phyloP scores from a whole-genome alignment of 2,888 invertebrate genomes.

The Merodon equestris region DNA sequence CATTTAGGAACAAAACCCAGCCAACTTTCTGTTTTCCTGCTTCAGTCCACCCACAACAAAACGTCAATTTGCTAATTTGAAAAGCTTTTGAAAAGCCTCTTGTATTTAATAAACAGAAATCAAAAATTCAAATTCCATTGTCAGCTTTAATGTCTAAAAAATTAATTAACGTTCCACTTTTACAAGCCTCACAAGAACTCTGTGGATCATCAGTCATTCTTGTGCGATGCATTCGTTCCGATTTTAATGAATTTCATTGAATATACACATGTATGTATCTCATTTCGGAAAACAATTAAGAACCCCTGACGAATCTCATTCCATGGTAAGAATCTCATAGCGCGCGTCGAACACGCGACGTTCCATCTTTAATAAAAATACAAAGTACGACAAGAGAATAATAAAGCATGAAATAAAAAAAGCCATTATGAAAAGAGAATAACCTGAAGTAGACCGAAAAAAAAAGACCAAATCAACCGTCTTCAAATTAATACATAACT shows the following conservation, averaged over 20 bases:
- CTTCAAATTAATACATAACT: constrained; percentile 65
- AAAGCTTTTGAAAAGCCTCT: too few relatives aligned
- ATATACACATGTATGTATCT: constrained; percentile 13
- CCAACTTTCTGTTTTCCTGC: too few relatives aligned
- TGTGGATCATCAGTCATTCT: too few relatives aligned
- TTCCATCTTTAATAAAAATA: constrained; percentile 53
- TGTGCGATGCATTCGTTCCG: too few relatives aligned
- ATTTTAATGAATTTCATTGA: constrained; percentile 15
- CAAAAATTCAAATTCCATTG: too few relatives aligned
- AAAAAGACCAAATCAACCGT: constrained; percentile 25
- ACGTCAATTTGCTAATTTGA: too few relatives aligned
- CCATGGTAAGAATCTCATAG: constrained; percentile 49
- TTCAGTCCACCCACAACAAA: too few relatives aligned
- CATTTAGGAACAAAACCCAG: too few relatives aligned
- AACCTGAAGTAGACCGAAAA: constrained; percentile 22
- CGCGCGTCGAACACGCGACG: constrained; percentile 66
- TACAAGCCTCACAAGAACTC: too few relatives aligned
- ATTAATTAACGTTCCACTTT: too few relatives aligned
- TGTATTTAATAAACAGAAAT: too few relatives aligned
- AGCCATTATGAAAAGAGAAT: constrained; percentile 24
- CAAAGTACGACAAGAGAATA: constrained; percentile 13
- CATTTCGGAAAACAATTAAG: constrained; percentile 18
- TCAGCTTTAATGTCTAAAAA: too few relatives aligned
- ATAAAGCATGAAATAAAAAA: constrained; percentile 29
- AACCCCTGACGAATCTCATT: constrained; percentile 41